Evolutionary conservation across 2,888 invertebrate species (phyloP).

Genomic region (Acanthoscelides obtectus): DNA sequence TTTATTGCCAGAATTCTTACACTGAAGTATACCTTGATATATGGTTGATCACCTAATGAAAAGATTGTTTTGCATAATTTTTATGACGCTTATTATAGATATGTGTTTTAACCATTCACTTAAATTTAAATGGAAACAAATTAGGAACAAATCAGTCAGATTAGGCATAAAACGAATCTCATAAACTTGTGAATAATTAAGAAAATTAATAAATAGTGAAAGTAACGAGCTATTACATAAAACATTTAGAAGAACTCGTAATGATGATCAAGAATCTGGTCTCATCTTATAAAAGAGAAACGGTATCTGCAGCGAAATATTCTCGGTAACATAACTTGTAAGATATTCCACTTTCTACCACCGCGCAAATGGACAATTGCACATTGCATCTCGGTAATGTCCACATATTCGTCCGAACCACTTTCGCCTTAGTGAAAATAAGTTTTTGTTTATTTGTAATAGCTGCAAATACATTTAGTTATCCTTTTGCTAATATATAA

Average conservation of each 20-base stretch:
- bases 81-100: too few relatives aligned
- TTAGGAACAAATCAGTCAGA: background rate
- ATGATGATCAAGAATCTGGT: background rate
- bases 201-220: background rate
- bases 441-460: background rate
- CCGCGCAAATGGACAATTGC: background rate
- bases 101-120: background rate
- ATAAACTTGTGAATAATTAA: background rate
- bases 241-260: background rate
- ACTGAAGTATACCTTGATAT: too few relatives aligned
- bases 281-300: background rate
- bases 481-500: background rate
- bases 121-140: background rate
- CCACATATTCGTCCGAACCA: background rate
- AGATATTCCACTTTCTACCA: background rate
- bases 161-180: background rate
- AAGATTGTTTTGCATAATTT: too few relatives aligned
- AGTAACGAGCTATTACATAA: background rate
- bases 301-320: background rate
- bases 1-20: too few relatives aligned
- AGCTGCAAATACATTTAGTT: background rate
- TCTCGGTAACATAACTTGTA: background rate
- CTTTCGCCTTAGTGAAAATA: background rate
- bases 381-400: background rate
- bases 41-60: too few relatives aligned